A percentile compares a stretch with the other conserved stretches of the same genome.
phyloP scores from a whole-genome alignment of 2,888 invertebrate species.

The Rotaria socialis region DNA sequence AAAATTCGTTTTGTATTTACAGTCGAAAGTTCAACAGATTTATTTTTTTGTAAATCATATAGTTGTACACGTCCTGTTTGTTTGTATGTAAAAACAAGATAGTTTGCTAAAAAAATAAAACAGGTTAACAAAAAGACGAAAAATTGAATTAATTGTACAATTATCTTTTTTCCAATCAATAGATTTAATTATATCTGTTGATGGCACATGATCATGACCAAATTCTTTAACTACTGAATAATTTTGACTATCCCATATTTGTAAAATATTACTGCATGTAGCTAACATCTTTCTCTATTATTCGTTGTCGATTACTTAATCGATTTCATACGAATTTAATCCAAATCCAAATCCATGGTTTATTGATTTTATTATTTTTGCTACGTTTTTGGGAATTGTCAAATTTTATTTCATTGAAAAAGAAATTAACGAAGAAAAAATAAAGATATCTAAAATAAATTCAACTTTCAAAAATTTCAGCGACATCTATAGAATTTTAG shows the following conservation, averaged over 20 bases:
- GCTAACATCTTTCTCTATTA: background rate
- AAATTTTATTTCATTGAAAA: background rate
- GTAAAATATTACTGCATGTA: conserved; percentile 8
- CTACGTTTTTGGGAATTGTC: too few species aligned
- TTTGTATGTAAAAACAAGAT: conserved; percentile 20
- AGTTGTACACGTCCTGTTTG: background rate
- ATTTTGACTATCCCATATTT: conserved; percentile 15
- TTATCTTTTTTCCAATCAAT: conserved; percentile 32
- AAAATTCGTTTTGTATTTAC: background rate
- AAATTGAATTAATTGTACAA: background rate
- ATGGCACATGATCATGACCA: background rate
- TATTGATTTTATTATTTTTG: too few species aligned
- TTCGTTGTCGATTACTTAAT: background rate
- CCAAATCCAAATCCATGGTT: background rate
- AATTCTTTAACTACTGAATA: background rate
- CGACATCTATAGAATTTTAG: background rate
- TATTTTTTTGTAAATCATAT: conserved; percentile 36
- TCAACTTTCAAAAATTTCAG: background rate
- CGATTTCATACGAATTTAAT: background rate
- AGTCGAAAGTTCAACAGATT: conserved; percentile 1
- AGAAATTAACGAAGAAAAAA: background rate
- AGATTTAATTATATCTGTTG: background rate
- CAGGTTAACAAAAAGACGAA: too few species aligned
- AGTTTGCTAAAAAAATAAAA: background rate
- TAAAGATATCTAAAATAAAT: background rate